Base-by-base conservation (phyloP, 1,140 invertebrate species). In the Thaumetopoea pityocampa region DNA sequence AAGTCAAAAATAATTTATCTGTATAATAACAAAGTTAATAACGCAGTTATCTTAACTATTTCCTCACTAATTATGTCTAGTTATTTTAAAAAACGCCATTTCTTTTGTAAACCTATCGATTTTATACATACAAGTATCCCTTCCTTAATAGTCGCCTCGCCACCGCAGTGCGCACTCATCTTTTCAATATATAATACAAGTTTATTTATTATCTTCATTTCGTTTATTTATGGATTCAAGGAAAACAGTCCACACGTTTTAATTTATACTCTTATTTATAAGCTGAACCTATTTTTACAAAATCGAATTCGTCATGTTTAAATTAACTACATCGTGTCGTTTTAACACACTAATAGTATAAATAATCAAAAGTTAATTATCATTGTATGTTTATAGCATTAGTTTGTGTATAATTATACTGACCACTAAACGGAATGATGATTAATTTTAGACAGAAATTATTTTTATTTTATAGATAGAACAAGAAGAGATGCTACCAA, bases 51-150 rank as follows among this genome's bases (percentile, higher is more conserved):
- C 66, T 59, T 72, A 72, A 53, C 65, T 67, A 69, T 65, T 53
- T 67, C 51, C 59, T 50, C 66, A 67, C 69, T 71, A 69, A 74
- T 67, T 56, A 66, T 30, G 30, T 67, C 74, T 79, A 76, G 67
- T 67, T 79, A 76, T 51, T 48, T 71, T 67, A 76, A 57, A 54
- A 64, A 67, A n/a, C n/a, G n/a, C 50, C 55, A 59, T 61, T 56
- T 63, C 57, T 56, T 48, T 56, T 62, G 33, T 30, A n/a, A 29
- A 46, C 60, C 63, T 50, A 41, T 54, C 42, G 49, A 51, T 61
- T 59, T 53, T 46, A 48, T 52, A 43, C 48, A 52, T 41, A 48
- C 41, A 32, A 52, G 47, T 40, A 24, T 12, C 23, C 29, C 22
- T 48, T 17, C 8, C 7, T 10, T 16, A 42, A 32, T 15, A 30